Percentiles rank a stretch among this genome's conserved stretches.
These are phyloP conservation scores for Limnothrissa miodon DNA, from an alignment of 2,113 vertebrate genomes.

Conservation along the genomic window DNA sequence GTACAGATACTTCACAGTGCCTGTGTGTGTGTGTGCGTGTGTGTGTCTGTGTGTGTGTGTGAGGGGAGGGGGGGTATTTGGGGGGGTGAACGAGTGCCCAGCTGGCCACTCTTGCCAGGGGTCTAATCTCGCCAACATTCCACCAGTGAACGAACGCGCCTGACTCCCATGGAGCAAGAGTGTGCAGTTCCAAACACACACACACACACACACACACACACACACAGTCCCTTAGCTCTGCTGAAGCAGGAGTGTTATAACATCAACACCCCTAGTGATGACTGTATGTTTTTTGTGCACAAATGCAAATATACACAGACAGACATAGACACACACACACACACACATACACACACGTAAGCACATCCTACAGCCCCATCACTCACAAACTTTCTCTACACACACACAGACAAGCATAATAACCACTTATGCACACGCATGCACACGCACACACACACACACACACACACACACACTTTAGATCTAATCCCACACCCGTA, in stretches of 20 bases:
- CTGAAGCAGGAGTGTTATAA: conserved; percentile 47
- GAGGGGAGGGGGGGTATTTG: not conserved
- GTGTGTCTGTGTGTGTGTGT: not conserved
- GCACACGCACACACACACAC: not conserved
- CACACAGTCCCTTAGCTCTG: conserved; percentile 47
- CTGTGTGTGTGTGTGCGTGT: too few relatives aligned
- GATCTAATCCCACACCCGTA: not conserved
- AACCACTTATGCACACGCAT: not conserved
- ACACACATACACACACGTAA: not conserved
- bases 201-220: not conserved
- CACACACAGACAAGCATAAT: conserved; percentile 21
- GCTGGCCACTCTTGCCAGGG: not conserved
- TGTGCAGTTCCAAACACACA: not conserved
- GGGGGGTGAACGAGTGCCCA: not conserved
- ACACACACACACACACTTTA: conserved; percentile 24
- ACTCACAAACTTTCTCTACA: not conserved
- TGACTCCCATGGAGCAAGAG: conserved; percentile 18
- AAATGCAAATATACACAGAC: conserved; percentile 35
- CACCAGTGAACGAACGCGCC: not conserved
- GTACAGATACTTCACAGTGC: too few relatives aligned
- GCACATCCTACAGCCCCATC: not conserved
- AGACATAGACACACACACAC: conserved; percentile 4
- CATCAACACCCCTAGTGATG: conserved; percentile 52
- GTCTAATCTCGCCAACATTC: conserved; percentile 20
- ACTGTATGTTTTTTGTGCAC: conserved; percentile 47